phyloP scores from a whole-genome alignment of 2,113 vertebrate species.

The Solea solea region DNA sequence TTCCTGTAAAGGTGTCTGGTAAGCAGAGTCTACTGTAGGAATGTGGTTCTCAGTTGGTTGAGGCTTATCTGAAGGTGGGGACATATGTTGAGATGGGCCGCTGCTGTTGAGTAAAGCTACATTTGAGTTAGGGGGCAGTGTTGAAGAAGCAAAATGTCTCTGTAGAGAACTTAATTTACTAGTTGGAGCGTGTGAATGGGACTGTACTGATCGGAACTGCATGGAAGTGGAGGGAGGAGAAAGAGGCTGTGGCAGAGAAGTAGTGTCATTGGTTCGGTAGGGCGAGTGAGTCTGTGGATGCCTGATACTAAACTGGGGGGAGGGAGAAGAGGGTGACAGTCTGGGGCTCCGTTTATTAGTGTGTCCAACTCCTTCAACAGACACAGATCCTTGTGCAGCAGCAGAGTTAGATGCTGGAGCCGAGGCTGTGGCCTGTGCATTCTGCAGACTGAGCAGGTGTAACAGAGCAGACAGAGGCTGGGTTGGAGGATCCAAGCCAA shows the following conservation, averaged over 20 bases:
- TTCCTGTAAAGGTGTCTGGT: constrained; percentile 41
- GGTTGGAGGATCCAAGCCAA: constrained; percentile 74
- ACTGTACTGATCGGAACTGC: constrained; percentile 48
- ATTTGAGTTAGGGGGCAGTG: constrained; percentile 36
- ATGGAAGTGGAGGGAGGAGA: constrained; percentile 53
- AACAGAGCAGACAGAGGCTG: constrained; percentile 82
- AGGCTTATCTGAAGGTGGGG: constrained; percentile 29
- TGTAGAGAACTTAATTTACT: constrained; percentile 51
- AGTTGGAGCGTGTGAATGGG: constrained; percentile 37
- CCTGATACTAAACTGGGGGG: constrained; percentile 41
- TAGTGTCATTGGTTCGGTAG: constrained; percentile 63
- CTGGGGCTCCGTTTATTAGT: constrained; percentile 62
- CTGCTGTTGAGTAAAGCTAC: constrained; percentile 53
- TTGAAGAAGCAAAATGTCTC: constrained; percentile 46
- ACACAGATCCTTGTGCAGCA: constrained; percentile 42
- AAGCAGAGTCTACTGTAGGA: constrained; percentile 41
- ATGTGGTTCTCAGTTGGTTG: constrained; percentile 43
- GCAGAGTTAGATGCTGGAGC: constrained; percentile 47
- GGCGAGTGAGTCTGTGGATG: constrained; percentile 49
- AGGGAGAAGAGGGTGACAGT: constrained; percentile 48
- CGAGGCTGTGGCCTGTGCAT: constrained; percentile 62
- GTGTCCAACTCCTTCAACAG: constrained; percentile 56
- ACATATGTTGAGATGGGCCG: constrained; percentile 29
- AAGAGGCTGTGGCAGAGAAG: constrained; percentile 30
- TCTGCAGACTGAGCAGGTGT: constrained; percentile 80